Conservation (phyloP, 2,888 invertebrate genomes). For the Drosophila koepferae region DNA sequence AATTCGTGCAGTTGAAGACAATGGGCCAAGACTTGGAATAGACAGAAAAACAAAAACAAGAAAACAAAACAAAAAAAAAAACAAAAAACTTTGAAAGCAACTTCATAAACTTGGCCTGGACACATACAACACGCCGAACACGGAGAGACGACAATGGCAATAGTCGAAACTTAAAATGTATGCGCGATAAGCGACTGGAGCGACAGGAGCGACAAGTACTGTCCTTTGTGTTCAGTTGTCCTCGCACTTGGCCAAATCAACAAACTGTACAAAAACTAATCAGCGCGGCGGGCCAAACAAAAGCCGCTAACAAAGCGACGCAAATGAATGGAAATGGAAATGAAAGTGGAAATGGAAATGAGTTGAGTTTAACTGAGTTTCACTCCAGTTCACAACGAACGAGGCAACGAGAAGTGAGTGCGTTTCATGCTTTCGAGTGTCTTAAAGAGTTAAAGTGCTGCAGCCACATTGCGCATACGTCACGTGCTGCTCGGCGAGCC, state of each 20-base stretch:
- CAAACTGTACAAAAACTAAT: constrained; percentile 68
- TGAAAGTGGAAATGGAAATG: constrained; percentile 28
- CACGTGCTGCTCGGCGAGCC: constrained; percentile 47
- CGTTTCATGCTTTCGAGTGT: constrained; percentile 7
- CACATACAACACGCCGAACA: constrained; percentile 25
- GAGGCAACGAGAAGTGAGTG: background rate
- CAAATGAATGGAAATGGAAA: constrained; percentile 34
- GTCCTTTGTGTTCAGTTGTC: constrained; percentile 30
- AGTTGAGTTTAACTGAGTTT: constrained; percentile 8
- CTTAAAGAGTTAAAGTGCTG: constrained; percentile 58
- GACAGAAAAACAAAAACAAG: background rate
- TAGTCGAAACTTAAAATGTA: constrained; percentile 72
- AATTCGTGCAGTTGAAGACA: constrained; percentile 55
- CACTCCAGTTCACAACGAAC: background rate
- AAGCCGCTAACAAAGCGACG: constrained; percentile 45
- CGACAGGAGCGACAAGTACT: constrained; percentile 20
- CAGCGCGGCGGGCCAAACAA: constrained; percentile 63
- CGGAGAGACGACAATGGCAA: constrained; percentile 47
- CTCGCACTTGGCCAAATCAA: constrained; percentile 56
- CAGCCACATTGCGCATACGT: constrained; percentile 57
- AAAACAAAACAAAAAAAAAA: background rate
- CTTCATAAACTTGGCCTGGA: constrained; percentile 56
- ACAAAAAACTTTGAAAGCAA: constrained; percentile 39
- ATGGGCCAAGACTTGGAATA: constrained; percentile 49
- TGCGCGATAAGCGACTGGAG: constrained; percentile 61